Evolutionary conservation across 2,888 invertebrate genomes (phyloP), one percentile per base, ranked within the genome.

Genomic region (Trissolcus japonicus): DNA sequence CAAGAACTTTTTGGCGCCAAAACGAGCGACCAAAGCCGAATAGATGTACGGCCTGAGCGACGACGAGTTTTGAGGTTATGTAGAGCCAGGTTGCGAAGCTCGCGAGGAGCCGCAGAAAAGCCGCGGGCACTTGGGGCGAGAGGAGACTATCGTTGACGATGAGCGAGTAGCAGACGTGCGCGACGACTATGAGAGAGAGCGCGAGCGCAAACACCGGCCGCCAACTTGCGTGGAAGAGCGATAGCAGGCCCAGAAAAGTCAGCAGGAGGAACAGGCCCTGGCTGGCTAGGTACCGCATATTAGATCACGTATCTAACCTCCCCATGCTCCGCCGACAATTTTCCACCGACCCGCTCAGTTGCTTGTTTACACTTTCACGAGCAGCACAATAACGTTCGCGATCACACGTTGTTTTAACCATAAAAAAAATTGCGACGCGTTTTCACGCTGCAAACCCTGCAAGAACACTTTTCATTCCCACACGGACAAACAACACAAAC

Each of bases 201-300:
- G 83, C 82, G 56, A 87, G 72, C 14, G 83, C 76, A 14, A 88
- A 80, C 17, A 87, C 78, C 48, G 85, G 83, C 14, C 85, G 86
- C 85, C 86, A 88, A 71, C 82, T 82, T 78, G 83, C 86, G 76
- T 85, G 85, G 19, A 88, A 76, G 25, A 89, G 61, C 60, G 85
- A 79, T 77, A 86, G 87, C 57, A 86, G 82, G 73, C 83, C 84
- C 76, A 86, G 74, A 72, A 83, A 83, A 82, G 84, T 86, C 82
- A 85, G 78, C 82, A 86, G 83, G 79, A 86, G 81, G 74, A 87
- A 62, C 79, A 84, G 74, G 80, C 82, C 84, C 68, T 86, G 86
- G 73, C 83, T 86, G 80, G 83, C 83, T 85, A 87, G 81, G 81
- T 87, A 82, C 88, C 87, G 87, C 88, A 88, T 88, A 87, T 87